Evolutionary conservation across 2,888 invertebrate genomes (phyloP), one percentile per base, ranked within the genome.

Genomic region (Sphaerophoria taeniata): DNA sequence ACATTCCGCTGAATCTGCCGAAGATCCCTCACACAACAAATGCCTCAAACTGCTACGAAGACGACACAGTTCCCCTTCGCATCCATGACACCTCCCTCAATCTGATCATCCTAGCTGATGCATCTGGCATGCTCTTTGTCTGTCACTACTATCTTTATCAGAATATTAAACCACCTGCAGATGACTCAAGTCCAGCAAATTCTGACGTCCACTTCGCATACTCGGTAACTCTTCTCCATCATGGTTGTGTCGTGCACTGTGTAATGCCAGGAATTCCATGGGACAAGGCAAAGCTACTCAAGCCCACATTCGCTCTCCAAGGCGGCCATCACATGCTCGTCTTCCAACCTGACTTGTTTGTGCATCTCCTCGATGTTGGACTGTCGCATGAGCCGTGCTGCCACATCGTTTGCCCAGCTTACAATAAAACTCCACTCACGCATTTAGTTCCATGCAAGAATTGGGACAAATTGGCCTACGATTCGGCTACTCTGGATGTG

Each of bases 131-230:
- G 90, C 94, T 97, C 43, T 95, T 95, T 88, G 94, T 95, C 69
- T 97, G 97, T 88, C 97, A 97, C 91, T 96, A 97, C 90, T 97
- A 97, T 89, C 92, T 97, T 3, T 97, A n/a, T n/a, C n/a, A n/a
- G n/a, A n/a, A n/a, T n/a, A n/a, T n/a, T n/a, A n/a, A n/a, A n/a
- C n/a, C n/a, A n/a, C n/a, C n/a, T n/a, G n/a, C n/a, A n/a, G n/a
- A n/a, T n/a, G n/a, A n/a, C n/a, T n/a, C n/a, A n/a, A 85, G 80
- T 58, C 88, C 87, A 45, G 80, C 87, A 7, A 71, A 87, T 12
- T 86, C 89, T 0, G 90, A 91, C 69, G 96, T 97, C 4, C 96
- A 97, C 91, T 96, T 97, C 91, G 97, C 97, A 2, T 97, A 97
- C 90, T 96, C 97, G 0, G 95, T 97, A 7, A 97, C 97, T 0